Evolutionary conservation across 2,797 vertebrate species (phyloP).

Genomic region (Semotilus atromaculatus): DNA sequence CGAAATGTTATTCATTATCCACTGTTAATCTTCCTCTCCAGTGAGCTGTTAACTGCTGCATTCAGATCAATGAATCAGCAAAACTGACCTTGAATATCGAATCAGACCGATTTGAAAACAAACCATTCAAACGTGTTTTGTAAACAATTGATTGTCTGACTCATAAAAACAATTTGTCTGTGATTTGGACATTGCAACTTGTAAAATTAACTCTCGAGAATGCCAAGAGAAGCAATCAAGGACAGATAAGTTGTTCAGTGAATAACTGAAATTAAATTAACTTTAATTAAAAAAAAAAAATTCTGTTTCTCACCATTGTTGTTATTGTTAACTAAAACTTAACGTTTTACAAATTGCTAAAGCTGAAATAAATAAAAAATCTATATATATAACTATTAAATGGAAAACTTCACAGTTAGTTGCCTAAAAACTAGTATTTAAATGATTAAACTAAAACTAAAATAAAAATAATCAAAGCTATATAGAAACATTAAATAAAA

Average conservation of each 20-base stretch:
- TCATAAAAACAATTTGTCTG: not conserved
- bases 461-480: not conserved
- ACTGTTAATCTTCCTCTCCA: not conserved
- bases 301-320: not conserved
- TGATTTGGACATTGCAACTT: not conserved
- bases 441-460: not conserved
- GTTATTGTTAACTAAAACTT: not conserved
- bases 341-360: not conserved
- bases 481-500: not conserved
- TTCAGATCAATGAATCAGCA: not conserved
- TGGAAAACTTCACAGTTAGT: not conserved
- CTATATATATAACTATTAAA: not conserved
- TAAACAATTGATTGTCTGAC: not conserved
- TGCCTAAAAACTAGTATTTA: not conserved
- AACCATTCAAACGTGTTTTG: not conserved
- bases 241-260: not conserved
- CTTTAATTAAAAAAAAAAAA: not conserved
- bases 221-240: not conserved
- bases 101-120: not conserved
- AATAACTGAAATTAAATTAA: not conserved
- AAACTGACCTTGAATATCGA: not conserved
- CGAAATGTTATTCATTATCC: not conserved
- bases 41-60: not conserved
- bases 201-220: not conserved
- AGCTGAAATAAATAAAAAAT: too few relatives aligned